Evolutionary conservation across 2,113 vertebrate genomes (phyloP).

Genomic region (Leuciscus idus): DNA sequence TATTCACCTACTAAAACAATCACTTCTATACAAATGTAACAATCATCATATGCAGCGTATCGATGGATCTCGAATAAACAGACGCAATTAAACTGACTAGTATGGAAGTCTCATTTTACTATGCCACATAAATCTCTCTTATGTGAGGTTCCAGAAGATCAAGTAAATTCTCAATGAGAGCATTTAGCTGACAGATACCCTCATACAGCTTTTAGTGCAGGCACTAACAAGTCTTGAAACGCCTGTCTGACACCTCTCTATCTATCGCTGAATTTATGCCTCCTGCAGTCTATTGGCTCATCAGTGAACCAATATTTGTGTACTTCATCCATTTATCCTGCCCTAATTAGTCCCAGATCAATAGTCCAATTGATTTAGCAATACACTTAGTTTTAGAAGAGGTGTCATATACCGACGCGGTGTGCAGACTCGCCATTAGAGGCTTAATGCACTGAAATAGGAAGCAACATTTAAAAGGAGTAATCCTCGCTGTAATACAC

Average conservation of each 20-base stretch:
- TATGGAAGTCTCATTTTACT: constrained; percentile 3
- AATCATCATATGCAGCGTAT: constrained; percentile 8
- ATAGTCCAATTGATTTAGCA: constrained; percentile 81
- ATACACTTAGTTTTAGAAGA: constrained; percentile 66
- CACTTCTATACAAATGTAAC: neutral
- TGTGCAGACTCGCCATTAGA: constrained; percentile 67
- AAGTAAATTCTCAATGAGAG: constrained; percentile 48
- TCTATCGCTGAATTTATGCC: constrained; percentile 71
- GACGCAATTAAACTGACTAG: constrained; percentile 11
- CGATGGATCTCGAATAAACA: constrained; percentile 21
- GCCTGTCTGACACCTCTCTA: constrained; percentile 53
- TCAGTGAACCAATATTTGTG: constrained; percentile 76
- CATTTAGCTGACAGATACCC: constrained; percentile 49
- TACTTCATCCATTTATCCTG: constrained; percentile 78
- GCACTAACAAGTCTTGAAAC: constrained; percentile 52
- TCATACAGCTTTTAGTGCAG: constrained; percentile 52
- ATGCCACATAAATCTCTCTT: constrained; percentile 27
- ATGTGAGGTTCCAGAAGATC: constrained; percentile 20
- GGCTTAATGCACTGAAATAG: constrained; percentile 66
- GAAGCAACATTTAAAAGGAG: constrained; percentile 45
- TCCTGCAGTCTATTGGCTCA: constrained; percentile 72
- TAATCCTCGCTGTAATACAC: constrained; percentile 42
- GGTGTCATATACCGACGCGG: constrained; percentile 72
- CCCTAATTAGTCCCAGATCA: constrained; percentile 81
- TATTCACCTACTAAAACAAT: neutral